These are phyloP conservation scores for Napeogenes sylphis DNA, from an alignment of 2,888 invertebrate species.

Conservation along the genomic window DNA sequence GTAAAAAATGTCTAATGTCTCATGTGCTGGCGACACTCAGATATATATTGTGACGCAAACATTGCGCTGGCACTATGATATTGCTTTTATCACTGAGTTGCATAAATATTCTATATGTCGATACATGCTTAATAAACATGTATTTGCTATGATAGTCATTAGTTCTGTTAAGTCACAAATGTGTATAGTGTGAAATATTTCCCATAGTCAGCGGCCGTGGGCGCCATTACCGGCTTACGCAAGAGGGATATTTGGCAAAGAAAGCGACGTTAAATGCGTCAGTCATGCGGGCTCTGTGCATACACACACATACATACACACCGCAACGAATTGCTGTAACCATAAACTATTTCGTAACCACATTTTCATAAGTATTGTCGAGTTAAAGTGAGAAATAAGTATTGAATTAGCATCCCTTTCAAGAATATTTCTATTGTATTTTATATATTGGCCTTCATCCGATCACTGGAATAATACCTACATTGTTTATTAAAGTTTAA, in stretches of 20 bases:
- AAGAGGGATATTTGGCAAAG: constrained; percentile 48
- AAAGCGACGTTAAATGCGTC: constrained; percentile 40
- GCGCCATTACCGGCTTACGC: constrained; percentile 32
- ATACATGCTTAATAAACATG: not conserved
- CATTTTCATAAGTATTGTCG: constrained; percentile 17
- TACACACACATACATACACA: constrained; percentile 7
- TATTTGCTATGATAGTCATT: constrained; percentile 11
- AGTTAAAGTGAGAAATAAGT: not conserved
- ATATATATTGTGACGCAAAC: constrained; percentile 25
- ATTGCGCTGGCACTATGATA: constrained; percentile 23
- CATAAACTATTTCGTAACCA: constrained; percentile 21
- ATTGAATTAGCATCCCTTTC: not conserved
- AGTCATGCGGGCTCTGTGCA: constrained; percentile 32
- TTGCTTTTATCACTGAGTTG: constrained; percentile 26
- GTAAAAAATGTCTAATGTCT: constrained; percentile 23
- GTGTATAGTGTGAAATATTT: constrained; percentile 10
- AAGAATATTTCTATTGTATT: not conserved
- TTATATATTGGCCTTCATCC: not conserved
- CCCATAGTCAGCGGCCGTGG: constrained; percentile 14
- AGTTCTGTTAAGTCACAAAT: constrained; percentile 3
- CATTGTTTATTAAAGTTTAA: too few species aligned
- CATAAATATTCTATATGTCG: constrained; percentile 12
- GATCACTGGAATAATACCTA: too few species aligned
- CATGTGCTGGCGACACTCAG: constrained; percentile 21
- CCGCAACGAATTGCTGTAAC: constrained; percentile 23